These are phyloP conservation scores for Aphidoletes aphidimyza DNA, from an alignment of 2,888 invertebrate species.

Conservation along the genomic window DNA sequence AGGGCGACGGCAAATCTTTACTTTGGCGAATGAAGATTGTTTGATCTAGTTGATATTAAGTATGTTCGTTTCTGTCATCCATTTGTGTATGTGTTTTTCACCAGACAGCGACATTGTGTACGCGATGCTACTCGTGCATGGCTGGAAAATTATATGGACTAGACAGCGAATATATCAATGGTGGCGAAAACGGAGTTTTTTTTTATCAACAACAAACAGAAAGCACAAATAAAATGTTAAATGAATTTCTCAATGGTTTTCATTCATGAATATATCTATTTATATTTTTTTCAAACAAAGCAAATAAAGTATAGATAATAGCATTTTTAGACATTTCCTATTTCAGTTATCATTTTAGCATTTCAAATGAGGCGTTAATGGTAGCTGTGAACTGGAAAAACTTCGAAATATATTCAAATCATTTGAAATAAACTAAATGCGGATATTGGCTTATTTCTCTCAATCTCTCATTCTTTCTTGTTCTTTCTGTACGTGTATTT, in stretches of 20 bases:
- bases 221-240: too few relatives aligned
- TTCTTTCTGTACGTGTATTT: too few relatives aligned
- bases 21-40: neutral
- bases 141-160: too few relatives aligned
- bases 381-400: neutral
- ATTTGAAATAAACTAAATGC: constrained; percentile 27
- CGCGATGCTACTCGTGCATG: too few relatives aligned
- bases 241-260: too few relatives aligned
- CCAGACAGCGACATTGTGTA: too few relatives aligned
- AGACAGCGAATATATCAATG: too few relatives aligned
- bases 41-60: neutral
- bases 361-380: constrained; percentile 41
- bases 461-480: too few relatives aligned
- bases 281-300: neutral
- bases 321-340: neutral
- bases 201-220: too few relatives aligned
- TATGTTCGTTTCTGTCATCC: neutral
- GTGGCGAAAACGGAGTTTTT: too few relatives aligned
- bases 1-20: neutral
- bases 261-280: neutral
- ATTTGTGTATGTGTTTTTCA: neutral
- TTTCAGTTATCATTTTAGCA: neutral
- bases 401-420: constrained; percentile 13
- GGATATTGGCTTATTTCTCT: neutral
- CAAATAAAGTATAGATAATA: neutral